These are phyloP conservation scores for Zonitis immaculata DNA, from an alignment of 2,888 invertebrate species.

Conservation along the genomic window DNA sequence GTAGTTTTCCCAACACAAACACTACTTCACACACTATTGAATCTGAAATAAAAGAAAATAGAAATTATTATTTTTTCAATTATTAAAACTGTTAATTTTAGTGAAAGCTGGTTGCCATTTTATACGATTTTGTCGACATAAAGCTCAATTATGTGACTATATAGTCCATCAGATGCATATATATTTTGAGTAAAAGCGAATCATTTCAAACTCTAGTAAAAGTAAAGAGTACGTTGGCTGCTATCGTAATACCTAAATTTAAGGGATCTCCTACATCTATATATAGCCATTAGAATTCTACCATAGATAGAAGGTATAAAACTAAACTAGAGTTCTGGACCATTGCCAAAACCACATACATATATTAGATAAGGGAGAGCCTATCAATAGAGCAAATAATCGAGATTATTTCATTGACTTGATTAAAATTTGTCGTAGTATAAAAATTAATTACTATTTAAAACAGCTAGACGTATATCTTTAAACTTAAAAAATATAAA, in stretches of 20 bases:
- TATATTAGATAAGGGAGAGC: not conserved
- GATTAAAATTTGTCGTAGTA: not conserved
- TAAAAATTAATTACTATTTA: not conserved
- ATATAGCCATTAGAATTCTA: not conserved
- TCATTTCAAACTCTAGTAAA: not conserved
- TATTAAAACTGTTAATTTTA: too few species aligned
- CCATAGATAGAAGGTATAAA: not conserved
- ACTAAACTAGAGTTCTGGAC: not conserved
- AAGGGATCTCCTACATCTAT: not conserved
- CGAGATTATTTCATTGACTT: not conserved
- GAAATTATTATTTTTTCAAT: constrained; percentile 1
- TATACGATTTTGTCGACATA: constrained; percentile 18
- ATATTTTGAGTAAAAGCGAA: too few species aligned
- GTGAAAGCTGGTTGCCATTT: too few species aligned
- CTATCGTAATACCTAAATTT: not conserved
- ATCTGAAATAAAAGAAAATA: constrained; percentile 21
- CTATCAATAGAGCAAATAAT: not conserved
- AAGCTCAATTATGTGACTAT: constrained; percentile 19
- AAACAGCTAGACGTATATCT: not conserved
- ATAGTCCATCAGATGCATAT: too few species aligned
- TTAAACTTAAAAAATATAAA: not conserved
- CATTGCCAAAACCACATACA: not conserved
- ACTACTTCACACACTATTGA: too few species aligned
- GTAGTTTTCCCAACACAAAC: constrained; percentile 15
- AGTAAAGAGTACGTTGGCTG: not conserved